phyloP scores from a whole-genome alignment of 2,797 vertebrate species.

The Heteromormyrus szaboi region DNA sequence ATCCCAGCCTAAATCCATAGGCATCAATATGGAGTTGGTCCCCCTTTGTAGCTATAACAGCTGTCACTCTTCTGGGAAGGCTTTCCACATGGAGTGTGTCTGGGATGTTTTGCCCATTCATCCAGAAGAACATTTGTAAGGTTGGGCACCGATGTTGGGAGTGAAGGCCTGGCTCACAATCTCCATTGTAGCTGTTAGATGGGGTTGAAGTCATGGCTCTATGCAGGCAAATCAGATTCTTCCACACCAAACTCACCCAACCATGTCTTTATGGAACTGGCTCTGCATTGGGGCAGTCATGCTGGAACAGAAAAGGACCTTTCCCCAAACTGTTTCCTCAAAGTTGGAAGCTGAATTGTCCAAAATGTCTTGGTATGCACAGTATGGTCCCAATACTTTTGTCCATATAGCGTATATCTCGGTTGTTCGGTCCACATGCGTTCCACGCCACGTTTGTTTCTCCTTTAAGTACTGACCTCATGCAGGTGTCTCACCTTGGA shows the following conservation, averaged over 20 bases:
- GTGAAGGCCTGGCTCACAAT: neutral
- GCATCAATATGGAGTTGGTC: neutral
- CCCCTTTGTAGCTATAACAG: neutral
- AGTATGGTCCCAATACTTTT: neutral
- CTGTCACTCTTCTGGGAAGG: neutral
- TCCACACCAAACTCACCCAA: neutral
- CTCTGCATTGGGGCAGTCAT: neutral
- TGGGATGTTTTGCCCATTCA: neutral
- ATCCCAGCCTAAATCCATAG: neutral
- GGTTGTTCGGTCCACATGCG: neutral
- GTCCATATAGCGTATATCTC: neutral
- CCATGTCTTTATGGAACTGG: neutral
- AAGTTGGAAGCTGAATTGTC: neutral
- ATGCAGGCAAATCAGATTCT: neutral
- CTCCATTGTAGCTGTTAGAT: neutral
- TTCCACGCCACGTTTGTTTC: neutral
- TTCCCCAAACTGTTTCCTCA: neutral
- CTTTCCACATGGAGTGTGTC: neutral
- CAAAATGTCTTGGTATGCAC: neutral
- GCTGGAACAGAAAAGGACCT: neutral
- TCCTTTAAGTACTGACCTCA: neutral
- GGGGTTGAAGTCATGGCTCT: neutral
- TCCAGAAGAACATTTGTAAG: neutral
- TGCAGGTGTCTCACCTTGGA: constrained; percentile 65
- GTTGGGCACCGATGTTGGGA: neutral